Percentiles rank a stretch among this genome's conserved stretches.
Evolutionary conservation across 2,797 vertebrate species (phyloP).

Genomic region (Neoniphon sammara): DNA sequence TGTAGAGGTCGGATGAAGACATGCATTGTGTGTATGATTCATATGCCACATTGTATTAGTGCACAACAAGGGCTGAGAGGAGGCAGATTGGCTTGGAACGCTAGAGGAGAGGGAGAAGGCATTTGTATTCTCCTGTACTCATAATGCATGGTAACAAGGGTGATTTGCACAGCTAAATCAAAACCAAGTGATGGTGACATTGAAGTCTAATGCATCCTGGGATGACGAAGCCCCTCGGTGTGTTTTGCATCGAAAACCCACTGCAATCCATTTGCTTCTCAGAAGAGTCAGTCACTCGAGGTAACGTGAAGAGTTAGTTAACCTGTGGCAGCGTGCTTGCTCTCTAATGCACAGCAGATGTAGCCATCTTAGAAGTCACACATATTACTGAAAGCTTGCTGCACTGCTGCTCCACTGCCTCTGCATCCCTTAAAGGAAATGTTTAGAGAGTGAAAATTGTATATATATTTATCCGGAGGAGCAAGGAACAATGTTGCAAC

Average conservation of each 20-base stretch:
- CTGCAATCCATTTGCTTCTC: slow-evolving; percentile 68
- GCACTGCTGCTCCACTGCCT: slow-evolving; percentile 31
- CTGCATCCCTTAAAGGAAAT: slow-evolving; percentile 45
- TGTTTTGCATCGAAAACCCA: slow-evolving; percentile 54
- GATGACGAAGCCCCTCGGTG: slow-evolving; percentile 56
- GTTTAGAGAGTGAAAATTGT: slow-evolving; percentile 51
- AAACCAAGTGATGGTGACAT: slow-evolving; percentile 82
- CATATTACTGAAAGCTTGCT: slow-evolving; percentile 65
- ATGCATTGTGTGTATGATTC: slow-evolving; percentile 72
- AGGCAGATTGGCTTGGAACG: slow-evolving; percentile 74
- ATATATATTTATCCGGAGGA: slow-evolving; percentile 49
- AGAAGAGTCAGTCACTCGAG: slow-evolving; percentile 69
- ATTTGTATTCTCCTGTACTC: slow-evolving; percentile 72
- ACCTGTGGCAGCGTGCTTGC: slow-evolving; percentile 67
- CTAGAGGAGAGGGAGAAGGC: slow-evolving; percentile 62
- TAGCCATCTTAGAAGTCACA: slow-evolving; percentile 73
- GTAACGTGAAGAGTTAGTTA: slow-evolving; percentile 72
- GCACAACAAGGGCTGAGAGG: slow-evolving; percentile 78
- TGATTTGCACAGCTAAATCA: slow-evolving; percentile 84
- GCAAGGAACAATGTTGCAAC: slow-evolving; percentile 40
- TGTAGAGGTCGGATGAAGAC: slow-evolving; percentile 69
- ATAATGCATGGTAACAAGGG: slow-evolving; percentile 81
- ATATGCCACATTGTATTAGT: slow-evolving; percentile 79
- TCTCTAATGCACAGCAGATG: slow-evolving; percentile 74
- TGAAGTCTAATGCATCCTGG: slow-evolving; percentile 64